Evolutionary conservation across 2,113 vertebrate genomes (phyloP).

Genomic region (Paralichthys olivaceus): DNA sequence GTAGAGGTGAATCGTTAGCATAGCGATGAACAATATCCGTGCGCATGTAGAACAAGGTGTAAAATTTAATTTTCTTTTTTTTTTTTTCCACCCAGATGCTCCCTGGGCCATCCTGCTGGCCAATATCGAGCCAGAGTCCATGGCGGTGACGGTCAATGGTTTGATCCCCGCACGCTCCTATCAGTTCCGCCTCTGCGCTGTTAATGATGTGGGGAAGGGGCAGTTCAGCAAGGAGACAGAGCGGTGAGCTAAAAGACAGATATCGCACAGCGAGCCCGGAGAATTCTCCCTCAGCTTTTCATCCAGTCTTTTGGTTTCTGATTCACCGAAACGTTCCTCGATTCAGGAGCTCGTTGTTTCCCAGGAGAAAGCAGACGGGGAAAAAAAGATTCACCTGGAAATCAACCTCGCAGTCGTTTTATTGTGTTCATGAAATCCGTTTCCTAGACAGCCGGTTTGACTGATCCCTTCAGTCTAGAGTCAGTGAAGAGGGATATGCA

Average conservation of each 20-base stretch:
- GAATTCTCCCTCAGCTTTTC: no score
- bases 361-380: no score
- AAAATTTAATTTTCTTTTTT: not conserved
- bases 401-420: no score
- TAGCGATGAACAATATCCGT: not conserved
- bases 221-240: conserved; percentile 97
- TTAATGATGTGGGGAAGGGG: conserved; percentile 95
- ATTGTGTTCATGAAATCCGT: conserved; percentile 17
- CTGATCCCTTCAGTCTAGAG: conserved; percentile 57
- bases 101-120: conserved; percentile 93
- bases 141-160: conserved; percentile 86
- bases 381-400: no score
- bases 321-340: no score
- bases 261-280: not conserved
- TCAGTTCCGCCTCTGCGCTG: conserved; percentile 95
- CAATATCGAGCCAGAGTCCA: conserved; percentile 89
- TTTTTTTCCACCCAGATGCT: conserved; percentile 81
- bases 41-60: not conserved
- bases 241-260: conserved; percentile 83
- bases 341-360: not conserved
- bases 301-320: no score
- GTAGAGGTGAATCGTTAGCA: not conserved
- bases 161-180: conserved; percentile 95
- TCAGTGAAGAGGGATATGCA: conserved; percentile 20
- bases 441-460: conserved; percentile 44